A percentile compares a stretch with the other conserved stretches of the same genome.
Evolutionary conservation across 2,113 vertebrate species (phyloP).

Genomic region (Pipra filicauda): DNA sequence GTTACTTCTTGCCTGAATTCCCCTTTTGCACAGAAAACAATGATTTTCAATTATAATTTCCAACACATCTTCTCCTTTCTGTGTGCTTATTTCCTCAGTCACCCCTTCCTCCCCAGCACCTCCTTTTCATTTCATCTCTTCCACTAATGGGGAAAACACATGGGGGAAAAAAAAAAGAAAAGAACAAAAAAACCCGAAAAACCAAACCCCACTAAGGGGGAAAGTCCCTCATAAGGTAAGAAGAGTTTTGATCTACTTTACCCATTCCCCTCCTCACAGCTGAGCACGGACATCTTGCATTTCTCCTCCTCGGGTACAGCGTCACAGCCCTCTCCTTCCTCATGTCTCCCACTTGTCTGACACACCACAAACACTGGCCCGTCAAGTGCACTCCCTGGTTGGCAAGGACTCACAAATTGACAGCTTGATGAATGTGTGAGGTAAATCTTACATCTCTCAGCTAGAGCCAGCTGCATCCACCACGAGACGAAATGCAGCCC

Average conservation of each 20-base stretch:
- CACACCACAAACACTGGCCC: neutral
- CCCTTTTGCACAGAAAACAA: neutral
- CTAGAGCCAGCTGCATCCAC: neutral
- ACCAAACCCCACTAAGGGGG: neutral
- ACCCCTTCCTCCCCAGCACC: neutral
- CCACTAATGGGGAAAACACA: neutral
- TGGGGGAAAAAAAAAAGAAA: neutral
- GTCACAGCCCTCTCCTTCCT: neutral
- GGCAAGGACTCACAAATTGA: neutral
- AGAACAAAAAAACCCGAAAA: neutral
- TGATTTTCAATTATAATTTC: neutral
- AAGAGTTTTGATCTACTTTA: neutral
- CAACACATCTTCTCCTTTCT: neutral
- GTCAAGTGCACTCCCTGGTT: neutral
- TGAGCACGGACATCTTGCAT: neutral
- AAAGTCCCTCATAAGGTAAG: neutral
- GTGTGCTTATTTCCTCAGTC: neutral
- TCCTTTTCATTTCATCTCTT: neutral
- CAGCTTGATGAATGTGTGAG: neutral
- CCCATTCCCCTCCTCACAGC: neutral
- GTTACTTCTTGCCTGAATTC: neutral
- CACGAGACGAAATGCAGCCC: rapidly evolving
- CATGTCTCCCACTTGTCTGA: neutral
- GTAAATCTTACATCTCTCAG: neutral
- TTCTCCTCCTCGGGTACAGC: neutral